These are phyloP conservation scores for Monopterus albus DNA, from an alignment of 2,113 vertebrate genomes.

Conservation along the genomic window DNA sequence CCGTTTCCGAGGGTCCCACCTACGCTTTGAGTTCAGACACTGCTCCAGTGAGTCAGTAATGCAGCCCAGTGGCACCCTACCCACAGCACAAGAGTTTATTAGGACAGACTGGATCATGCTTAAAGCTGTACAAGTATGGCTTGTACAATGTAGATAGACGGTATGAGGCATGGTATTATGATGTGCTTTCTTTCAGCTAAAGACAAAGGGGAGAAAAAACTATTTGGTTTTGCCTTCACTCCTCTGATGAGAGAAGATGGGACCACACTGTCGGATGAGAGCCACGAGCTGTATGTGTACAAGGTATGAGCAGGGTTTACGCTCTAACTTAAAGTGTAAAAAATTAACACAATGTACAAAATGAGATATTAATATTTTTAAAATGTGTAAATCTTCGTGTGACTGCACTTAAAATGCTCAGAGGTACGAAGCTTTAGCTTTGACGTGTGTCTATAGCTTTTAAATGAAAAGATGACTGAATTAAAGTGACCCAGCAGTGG, in stretches of 20 bases:
- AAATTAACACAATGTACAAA: too few species aligned
- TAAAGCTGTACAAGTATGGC: background rate
- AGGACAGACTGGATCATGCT: slow-evolving; percentile 21
- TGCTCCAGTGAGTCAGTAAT: slow-evolving; percentile 92
- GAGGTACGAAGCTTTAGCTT: background rate
- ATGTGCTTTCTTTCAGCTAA: slow-evolving; percentile 84
- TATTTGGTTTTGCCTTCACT: slow-evolving; percentile 96
- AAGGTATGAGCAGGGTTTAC: slow-evolving; percentile 83
- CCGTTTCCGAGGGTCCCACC: slow-evolving; percentile 93
- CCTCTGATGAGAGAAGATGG: slow-evolving; percentile 97
- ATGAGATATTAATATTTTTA: background rate
- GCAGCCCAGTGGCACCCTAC: slow-evolving; percentile 26
- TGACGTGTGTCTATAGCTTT: background rate
- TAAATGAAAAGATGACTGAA: background rate
- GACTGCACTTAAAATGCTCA: background rate
- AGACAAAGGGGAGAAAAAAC: slow-evolving; percentile 97
- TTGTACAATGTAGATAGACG: slow-evolving; percentile 1
- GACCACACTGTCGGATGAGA: slow-evolving; percentile 94
- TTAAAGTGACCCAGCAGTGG: background rate
- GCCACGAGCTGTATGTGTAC: slow-evolving; percentile 96
- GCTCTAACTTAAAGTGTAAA: too few species aligned
- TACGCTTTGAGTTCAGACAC: slow-evolving; percentile 96
- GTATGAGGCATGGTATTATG: slow-evolving; percentile 23
- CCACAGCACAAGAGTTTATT: slow-evolving; percentile 13
- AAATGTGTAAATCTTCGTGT: too few species aligned